phyloP scores from a whole-genome alignment of 1,140 invertebrate genomes.

The Sycobia sp. region DNA sequence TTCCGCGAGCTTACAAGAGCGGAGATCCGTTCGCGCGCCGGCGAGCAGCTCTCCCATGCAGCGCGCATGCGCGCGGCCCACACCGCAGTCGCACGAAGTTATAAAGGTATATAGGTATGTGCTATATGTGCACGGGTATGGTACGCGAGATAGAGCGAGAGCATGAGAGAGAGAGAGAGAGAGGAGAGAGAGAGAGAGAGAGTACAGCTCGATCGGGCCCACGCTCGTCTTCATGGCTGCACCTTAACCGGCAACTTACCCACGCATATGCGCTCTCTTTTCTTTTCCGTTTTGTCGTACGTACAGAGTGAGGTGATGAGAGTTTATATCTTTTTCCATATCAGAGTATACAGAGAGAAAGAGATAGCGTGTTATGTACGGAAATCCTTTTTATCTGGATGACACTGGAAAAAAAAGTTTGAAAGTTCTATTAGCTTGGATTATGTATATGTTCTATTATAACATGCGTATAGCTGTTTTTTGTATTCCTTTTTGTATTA shows the following conservation, averaged over 20 bases:
- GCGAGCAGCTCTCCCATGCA: too few species aligned
- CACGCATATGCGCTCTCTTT: constrained; percentile 20
- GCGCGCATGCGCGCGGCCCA: constrained; percentile 16
- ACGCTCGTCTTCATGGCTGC: constrained; percentile 7
- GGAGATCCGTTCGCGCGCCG: constrained; percentile 19
- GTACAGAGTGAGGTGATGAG: not conserved
- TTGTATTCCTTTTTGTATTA: too few species aligned
- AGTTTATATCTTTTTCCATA: too few species aligned
- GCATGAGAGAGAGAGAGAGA: constrained; percentile 15
- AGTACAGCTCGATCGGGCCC: not conserved
- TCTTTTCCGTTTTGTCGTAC: constrained; percentile 17
- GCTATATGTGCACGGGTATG: too few species aligned
- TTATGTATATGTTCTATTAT: too few species aligned
- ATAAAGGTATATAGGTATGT: too few species aligned
- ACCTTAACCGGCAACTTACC: constrained; percentile 21
- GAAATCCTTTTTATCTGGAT: too few species aligned
- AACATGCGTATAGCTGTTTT: too few species aligned
- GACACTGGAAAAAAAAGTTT: too few species aligned
- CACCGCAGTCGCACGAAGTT: constrained; percentile 4
- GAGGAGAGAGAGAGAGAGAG: constrained; percentile 7
- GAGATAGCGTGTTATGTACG: too few species aligned
- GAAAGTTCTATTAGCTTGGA: too few species aligned
- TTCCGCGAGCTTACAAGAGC: constrained; percentile 10
- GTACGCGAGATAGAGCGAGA: not conserved
- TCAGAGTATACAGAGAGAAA: too few species aligned